Evolutionary conservation across 2,113 vertebrate genomes (phyloP), one percentile per base, ranked within the genome.

Genomic region (Albula glossodonta): DNA sequence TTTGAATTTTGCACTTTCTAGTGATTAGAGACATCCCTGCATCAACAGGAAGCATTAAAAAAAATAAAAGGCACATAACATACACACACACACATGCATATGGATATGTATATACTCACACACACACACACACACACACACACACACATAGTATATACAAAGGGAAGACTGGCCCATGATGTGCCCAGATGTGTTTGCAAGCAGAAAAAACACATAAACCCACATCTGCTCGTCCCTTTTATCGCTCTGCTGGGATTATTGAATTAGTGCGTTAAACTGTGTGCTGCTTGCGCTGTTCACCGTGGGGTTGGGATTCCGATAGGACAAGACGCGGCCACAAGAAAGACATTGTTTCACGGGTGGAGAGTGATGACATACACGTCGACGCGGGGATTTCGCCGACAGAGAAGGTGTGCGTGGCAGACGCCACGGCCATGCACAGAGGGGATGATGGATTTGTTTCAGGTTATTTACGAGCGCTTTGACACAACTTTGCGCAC

Each of bases 181-280:
- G 41, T 83, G 57, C 49, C 57, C 82, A 83, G 57, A 83, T 83
- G 82, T 83, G 60, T 83, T 66, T 83, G 60, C 56, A 74, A 51
- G 60, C 25, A 70, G 60, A 25, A 50, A 25, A 83, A 70, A 83
- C 63, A 66, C 57, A 83, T 51, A 83, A 83, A 70, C 4, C 11
- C 57, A 49, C 82, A 83, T 83, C 82, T 83, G 82, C 82, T 48
- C 56, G 41, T 60, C 82, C 8, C 25, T 63, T 48, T 41, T 19
- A 63, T 19, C 25, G 31, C 41, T 15, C 60, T 15, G 81, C 53
- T 83, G 81, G 17, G 81, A 53, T 57, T 31, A 41, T 48, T 13
- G 52, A 25, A 25, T 48, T 25, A 31, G 31, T 83, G 81, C 53
- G 49, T 31, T 60, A 83, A 83, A 83, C 52, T 22, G 53, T 11